Evolutionary conservation across 2,113 vertebrate species (phyloP), one percentile per base, ranked within the genome.

Genomic region (Spheniscus mendiculus): DNA sequence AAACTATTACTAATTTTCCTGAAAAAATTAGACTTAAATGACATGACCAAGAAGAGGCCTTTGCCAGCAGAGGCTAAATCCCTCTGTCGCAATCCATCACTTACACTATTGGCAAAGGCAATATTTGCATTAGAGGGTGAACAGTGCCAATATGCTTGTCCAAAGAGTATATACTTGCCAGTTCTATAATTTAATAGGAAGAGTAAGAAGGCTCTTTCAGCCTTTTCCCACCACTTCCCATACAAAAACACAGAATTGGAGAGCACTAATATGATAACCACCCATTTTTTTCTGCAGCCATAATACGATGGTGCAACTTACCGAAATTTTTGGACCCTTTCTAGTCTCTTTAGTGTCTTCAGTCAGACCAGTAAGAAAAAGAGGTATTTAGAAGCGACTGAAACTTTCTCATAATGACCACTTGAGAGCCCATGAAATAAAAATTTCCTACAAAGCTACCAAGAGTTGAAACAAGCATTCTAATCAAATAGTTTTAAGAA

Each of bases 281-380:
- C 26, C 4, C 1, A 0, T 38, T 38, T 45, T 65, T 89, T 58
- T 26, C 36, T 73, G 19, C 19, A 73, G 29, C 7, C 9, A 2
- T 69, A 38, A 11, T 27, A 27, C 0, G 0, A 15, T 23, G 21
- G 18, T 56, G 12, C 10, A 44, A 40, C 9, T 83, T 63, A n/a
- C 0, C 3, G 32, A n/a, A 17, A 19, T 16, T 45, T 63, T 21
- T 49, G 9, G 8, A 23, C 4, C 13, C 2, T 42, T 74, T 69
- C 32, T 63, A 18, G 27, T 59, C 21, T 45, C 13, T 63, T 59
- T 15, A 45, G 12, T 49, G 32, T 44, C 25, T 59, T 82, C 26
- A 80, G 30, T 44, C 22, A 80, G 67, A 20, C 9, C 22, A 56
- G 18, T 16, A 59, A 74, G 44, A 38, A 82, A 67, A 69, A 45